A percentile compares a stretch with the other conserved stretches of the same genome.
Evolutionary conservation across 2,888 invertebrate genomes (phyloP).

Genomic region (Hymenopus coronatus): DNA sequence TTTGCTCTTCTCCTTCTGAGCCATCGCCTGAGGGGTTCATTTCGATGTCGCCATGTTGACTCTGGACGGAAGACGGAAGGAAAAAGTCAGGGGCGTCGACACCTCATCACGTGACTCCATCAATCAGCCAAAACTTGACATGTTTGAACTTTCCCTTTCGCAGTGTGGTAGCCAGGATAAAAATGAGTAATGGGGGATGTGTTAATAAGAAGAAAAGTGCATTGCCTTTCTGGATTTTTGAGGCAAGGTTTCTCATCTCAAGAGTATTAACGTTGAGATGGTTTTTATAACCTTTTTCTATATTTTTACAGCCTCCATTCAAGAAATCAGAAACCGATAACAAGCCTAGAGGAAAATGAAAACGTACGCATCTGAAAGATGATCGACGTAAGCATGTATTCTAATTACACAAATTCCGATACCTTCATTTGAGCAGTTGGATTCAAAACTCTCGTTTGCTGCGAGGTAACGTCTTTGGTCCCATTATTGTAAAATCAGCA

Average conservation of each 20-base stretch:
- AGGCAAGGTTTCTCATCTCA: background rate
- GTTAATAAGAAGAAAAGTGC: background rate
- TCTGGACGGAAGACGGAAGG: background rate
- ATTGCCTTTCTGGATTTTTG: background rate
- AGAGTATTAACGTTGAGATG: background rate
- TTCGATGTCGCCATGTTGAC: constrained; percentile 4
- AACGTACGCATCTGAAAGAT: background rate
- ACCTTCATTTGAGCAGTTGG: too few relatives aligned
- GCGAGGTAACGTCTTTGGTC: too few relatives aligned
- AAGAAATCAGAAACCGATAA: background rate
- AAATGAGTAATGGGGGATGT: background rate
- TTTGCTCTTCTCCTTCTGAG: background rate
- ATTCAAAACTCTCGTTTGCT: too few relatives aligned
- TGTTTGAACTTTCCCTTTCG: constrained; percentile 7
- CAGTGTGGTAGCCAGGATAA: background rate
- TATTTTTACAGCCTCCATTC: background rate
- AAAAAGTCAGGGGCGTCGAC: background rate
- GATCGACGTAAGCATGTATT: background rate
- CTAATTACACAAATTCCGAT: too few relatives aligned
- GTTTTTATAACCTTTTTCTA: background rate
- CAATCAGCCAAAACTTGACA: constrained; percentile 15
- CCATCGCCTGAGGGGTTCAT: background rate
- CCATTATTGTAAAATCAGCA: too few relatives aligned
- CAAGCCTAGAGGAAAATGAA: background rate
- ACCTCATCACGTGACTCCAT: constrained; percentile 8